Evolutionary conservation across 2,113 vertebrate species (phyloP).

Genomic region (Chamaetylas fuelleborni): DNA sequence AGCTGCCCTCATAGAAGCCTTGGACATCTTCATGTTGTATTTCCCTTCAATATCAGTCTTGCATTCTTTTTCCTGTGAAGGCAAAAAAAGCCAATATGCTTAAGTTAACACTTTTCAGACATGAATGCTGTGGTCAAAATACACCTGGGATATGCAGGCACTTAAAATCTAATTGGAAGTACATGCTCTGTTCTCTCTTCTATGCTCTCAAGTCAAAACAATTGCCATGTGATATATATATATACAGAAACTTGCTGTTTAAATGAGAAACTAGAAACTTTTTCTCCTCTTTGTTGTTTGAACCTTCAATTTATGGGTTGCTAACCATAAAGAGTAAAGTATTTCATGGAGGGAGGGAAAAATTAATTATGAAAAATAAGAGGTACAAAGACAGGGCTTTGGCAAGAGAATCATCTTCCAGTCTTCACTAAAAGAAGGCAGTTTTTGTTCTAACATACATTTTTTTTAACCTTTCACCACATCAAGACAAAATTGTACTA

Average conservation of each 20-base stretch:
- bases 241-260: background rate
- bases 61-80: background rate
- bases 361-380: background rate
- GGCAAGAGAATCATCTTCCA: background rate
- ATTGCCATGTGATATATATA: background rate
- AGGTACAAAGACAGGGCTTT: background rate
- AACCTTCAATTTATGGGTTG: background rate
- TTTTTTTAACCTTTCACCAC: background rate
- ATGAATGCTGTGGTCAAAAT: slow-evolving; percentile 52
- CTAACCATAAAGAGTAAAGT: background rate
- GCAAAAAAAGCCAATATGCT: slow-evolving; percentile 45
- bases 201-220: background rate
- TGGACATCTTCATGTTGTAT: slow-evolving; percentile 35
- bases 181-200: slow-evolving; percentile 1
- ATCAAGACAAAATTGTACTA: background rate
- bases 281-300: background rate
- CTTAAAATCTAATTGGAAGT: slow-evolving; percentile 31
- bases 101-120: slow-evolving; percentile 30
- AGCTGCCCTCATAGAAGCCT: background rate
- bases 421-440: background rate
- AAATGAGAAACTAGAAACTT: background rate
- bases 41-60: background rate
- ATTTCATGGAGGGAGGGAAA: background rate
- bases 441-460: background rate
- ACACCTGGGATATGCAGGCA: slow-evolving; percentile 24